Evolutionary conservation across 2,888 invertebrate species (phyloP).

Genomic region (Coleophora deauratella): DNA sequence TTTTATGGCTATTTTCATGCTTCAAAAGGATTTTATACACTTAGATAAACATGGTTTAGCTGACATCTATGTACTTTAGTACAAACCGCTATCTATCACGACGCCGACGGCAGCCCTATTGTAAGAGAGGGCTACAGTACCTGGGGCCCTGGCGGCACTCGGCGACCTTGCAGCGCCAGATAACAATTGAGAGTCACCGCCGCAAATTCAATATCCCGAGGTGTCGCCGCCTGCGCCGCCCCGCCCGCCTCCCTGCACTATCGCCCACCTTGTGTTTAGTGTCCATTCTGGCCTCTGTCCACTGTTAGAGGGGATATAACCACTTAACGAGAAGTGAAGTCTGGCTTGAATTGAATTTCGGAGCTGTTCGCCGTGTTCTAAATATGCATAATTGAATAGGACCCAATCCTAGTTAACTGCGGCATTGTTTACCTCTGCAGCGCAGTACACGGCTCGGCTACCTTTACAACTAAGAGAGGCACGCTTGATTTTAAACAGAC

Average conservation of each 20-base stretch:
- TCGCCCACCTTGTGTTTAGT: constrained; percentile 48
- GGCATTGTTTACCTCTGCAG: not conserved
- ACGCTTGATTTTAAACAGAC: too few species aligned
- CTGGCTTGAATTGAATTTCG: constrained; percentile 65
- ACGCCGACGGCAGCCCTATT: constrained; percentile 36
- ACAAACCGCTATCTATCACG: too few species aligned
- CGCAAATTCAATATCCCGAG: constrained; percentile 71
- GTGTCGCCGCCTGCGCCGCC: constrained; percentile 48
- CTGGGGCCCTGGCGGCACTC: constrained; percentile 42
- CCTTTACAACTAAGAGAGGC: not conserved
- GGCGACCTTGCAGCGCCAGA: constrained; percentile 66
- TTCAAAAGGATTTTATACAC: too few species aligned
- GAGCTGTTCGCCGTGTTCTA: constrained; percentile 26
- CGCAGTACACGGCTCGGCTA: not conserved
- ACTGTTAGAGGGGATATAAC: constrained; percentile 59
- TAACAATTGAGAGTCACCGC: constrained; percentile 65
- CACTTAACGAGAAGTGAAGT: constrained; percentile 68
- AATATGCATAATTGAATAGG: constrained; percentile 15
- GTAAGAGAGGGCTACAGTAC: constrained; percentile 56
- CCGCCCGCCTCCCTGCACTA: constrained; percentile 18
- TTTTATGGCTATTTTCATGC: too few species aligned
- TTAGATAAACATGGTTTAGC: too few species aligned
- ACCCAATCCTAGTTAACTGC: not conserved
- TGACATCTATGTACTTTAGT: too few species aligned
- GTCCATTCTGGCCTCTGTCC: constrained; percentile 51